phyloP scores from a whole-genome alignment of 2,888 invertebrate species.

The Therioaphis trifolii region DNA sequence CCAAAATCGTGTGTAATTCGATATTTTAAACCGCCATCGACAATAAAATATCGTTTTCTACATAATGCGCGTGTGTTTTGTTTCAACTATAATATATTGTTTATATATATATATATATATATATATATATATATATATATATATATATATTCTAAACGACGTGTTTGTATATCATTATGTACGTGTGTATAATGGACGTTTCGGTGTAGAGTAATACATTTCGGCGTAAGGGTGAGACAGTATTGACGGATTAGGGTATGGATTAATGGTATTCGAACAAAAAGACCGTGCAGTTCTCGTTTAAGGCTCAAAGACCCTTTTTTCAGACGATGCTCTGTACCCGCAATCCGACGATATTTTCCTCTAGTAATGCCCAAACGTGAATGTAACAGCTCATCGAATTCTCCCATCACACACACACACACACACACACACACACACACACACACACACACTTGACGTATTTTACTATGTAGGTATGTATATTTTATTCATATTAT shows the following conservation, averaged over 20 bases:
- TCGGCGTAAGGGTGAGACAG: conserved; percentile 28
- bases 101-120: neutral
- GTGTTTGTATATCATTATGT: neutral
- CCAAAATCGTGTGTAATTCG: neutral
- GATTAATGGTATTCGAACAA: conserved; percentile 34
- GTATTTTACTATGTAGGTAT: no score
- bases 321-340: neutral
- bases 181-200: neutral
- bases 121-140: neutral
- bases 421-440: neutral
- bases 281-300: neutral
- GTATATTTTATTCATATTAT: neutral
- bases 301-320: conserved; percentile 17
- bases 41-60: neutral
- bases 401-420: neutral
- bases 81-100: no score
- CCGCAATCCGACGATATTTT: neutral
- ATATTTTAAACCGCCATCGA: neutral
- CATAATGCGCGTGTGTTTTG: neutral
- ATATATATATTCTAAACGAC: no score
- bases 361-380: neutral
- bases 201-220: neutral
- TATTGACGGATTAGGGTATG: conserved; percentile 49
- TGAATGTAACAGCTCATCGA: conserved; percentile 4
- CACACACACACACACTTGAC: neutral